Evolutionary conservation across 2,797 vertebrate species (phyloP).

Genomic region (Bucorvus abyssinicus): DNA sequence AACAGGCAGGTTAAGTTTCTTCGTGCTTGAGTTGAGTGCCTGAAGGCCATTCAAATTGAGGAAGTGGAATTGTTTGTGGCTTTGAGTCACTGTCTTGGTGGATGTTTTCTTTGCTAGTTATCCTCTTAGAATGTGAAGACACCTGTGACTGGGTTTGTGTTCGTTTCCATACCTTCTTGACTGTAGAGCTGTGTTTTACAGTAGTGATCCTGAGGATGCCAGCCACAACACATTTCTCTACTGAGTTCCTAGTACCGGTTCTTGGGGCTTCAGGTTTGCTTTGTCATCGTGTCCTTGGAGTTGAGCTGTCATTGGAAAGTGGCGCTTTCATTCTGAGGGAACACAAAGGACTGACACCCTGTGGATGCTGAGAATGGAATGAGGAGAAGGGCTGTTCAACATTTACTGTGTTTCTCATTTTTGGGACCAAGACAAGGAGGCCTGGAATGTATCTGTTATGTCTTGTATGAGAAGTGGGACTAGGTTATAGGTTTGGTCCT

Average conservation of each 20-base stretch:
- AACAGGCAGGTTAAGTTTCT: neutral
- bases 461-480: neutral
- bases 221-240: neutral
- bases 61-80: constrained; percentile 56
- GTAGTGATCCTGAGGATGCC: neutral
- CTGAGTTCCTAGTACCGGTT: neutral
- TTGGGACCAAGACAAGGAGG: neutral
- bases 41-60: constrained; percentile 33
- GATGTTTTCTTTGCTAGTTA: constrained; percentile 39
- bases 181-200: neutral
- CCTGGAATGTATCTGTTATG: neutral
- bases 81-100: constrained; percentile 50
- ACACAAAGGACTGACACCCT: neutral
- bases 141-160: neutral
- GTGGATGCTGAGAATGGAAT: neutral
- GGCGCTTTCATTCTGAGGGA: neutral
- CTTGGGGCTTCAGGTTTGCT: neutral
- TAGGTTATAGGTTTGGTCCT: neutral
- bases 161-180: neutral
- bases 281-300: neutral
- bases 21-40: neutral
- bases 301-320: neutral
- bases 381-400: neutral
- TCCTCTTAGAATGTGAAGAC: constrained; percentile 12
- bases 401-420: neutral